phyloP scores from a whole-genome alignment of 2,797 vertebrate species.

The Cygnus olor region DNA sequence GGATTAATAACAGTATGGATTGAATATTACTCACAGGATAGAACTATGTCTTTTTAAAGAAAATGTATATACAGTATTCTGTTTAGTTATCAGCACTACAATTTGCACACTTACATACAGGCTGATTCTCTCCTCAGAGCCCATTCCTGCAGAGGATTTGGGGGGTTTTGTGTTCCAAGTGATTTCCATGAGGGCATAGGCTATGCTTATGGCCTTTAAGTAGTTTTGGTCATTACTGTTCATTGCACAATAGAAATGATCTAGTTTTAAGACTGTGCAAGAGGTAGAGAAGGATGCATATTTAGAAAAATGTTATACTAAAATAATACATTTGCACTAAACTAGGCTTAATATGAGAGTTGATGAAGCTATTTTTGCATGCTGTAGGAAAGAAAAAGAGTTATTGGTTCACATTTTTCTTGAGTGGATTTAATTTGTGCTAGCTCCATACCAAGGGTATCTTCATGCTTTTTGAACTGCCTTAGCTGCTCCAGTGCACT shows the following conservation, averaged over 20 bases:
- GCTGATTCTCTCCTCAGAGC: neutral
- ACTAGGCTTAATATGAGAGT: neutral
- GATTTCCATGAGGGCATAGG: neutral
- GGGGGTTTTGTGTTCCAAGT: neutral
- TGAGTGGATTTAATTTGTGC: neutral
- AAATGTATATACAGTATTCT: neutral
- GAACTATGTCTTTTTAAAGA: neutral
- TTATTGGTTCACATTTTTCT: neutral
- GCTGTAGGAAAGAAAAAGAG: neutral
- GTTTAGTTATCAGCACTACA: neutral
- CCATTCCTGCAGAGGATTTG: neutral
- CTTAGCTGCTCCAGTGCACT: neutral
- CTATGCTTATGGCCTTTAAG: neutral
- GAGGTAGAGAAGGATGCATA: neutral
- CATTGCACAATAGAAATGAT: neutral
- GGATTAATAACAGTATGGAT: neutral
- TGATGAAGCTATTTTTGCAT: neutral
- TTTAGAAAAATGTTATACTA: too few relatives aligned
- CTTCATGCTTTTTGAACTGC: neutral
- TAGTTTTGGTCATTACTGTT: neutral
- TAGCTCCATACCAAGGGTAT: neutral
- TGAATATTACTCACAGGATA: neutral
- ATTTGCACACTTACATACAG: neutral
- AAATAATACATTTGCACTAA: neutral
- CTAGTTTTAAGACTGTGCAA: neutral